Evolutionary conservation across 2,888 invertebrate genomes (phyloP).

Genomic region (Sphaeridia pumilis): DNA sequence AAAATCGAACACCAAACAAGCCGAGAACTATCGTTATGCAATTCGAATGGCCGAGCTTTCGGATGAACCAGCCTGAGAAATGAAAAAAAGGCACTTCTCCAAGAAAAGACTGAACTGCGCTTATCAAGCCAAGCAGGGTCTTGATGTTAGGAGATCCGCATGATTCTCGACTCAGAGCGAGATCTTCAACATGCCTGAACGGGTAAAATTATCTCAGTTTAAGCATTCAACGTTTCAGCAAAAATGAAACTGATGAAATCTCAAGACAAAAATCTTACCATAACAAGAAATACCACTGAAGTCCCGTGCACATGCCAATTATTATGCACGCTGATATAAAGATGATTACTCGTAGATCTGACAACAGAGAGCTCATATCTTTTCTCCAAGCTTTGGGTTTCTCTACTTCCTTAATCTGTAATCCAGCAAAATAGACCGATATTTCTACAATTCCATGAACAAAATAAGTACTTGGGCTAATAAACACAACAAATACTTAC

Average conservation of each 20-base stretch:
- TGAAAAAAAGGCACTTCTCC: constrained; percentile 83
- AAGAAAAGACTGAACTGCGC: constrained; percentile 65
- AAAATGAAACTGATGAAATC: not conserved
- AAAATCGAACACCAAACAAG: constrained; percentile 65
- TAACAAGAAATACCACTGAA: constrained; percentile 79
- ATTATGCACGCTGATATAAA: constrained; percentile 69
- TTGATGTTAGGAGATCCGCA: constrained; percentile 45
- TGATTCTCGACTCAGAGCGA: constrained; percentile 45
- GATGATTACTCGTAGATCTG: constrained; percentile 54
- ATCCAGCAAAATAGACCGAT: constrained; percentile 35
- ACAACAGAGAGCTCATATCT: constrained; percentile 56
- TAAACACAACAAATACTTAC: no score
- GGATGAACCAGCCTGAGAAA: constrained; percentile 60
- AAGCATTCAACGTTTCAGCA: not conserved
- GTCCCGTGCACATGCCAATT: constrained; percentile 70
- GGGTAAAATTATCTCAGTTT: no score
- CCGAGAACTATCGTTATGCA: constrained; percentile 72
- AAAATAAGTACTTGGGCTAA: no score
- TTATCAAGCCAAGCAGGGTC: constrained; percentile 59
- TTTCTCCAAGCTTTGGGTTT: constrained; percentile 41
- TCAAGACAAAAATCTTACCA: constrained; percentile 45
- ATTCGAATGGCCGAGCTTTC: constrained; percentile 65
- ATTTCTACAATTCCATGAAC: no score
- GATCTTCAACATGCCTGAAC: constrained; percentile 55
- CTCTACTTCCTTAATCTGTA: constrained; percentile 36